Evolutionary conservation across 2,113 vertebrate genomes (phyloP).

Genomic region (Prionailurus bengalensis): DNA sequence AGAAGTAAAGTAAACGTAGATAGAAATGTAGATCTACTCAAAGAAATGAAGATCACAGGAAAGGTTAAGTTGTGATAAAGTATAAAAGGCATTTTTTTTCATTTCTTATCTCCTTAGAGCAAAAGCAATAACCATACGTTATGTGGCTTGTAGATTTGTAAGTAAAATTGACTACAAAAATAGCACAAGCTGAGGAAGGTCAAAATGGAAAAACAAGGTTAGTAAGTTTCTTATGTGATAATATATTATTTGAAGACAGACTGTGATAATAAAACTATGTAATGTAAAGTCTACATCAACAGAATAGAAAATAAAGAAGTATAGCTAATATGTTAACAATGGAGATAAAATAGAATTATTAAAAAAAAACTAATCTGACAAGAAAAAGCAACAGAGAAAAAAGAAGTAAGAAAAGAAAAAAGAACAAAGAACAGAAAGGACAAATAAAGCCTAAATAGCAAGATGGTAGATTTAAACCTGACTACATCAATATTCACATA

Average conservation of each 20-base stretch:
- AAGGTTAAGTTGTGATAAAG: neutral
- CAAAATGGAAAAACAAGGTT: neutral
- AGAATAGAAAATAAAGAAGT: conserved; percentile 26
- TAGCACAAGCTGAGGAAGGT: neutral
- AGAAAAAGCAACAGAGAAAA: conserved; percentile 23
- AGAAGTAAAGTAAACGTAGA: neutral
- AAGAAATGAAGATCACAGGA: conserved; percentile 9
- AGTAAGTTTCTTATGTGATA: neutral
- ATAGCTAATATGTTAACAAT: neutral
- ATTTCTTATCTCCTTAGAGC: conserved; percentile 5
- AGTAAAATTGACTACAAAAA: conserved; percentile 23
- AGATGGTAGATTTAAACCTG: neutral
- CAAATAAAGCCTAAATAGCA: conserved; percentile 32
- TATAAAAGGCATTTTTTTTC: neutral
- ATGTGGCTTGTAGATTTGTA: neutral
- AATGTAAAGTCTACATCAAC: neutral
- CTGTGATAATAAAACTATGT: neutral
- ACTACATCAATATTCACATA: neutral
- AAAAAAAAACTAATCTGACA: neutral
- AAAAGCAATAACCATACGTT: neutral
- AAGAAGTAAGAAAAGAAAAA: neutral
- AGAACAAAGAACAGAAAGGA: neutral
- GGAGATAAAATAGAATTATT: conserved; percentile 1
- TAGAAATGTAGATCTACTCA: neutral
- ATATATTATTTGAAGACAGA: conserved; percentile 25